Conservation (phyloP, 1,140 invertebrate species). For the Pseudomyrmex sp. region DNA sequence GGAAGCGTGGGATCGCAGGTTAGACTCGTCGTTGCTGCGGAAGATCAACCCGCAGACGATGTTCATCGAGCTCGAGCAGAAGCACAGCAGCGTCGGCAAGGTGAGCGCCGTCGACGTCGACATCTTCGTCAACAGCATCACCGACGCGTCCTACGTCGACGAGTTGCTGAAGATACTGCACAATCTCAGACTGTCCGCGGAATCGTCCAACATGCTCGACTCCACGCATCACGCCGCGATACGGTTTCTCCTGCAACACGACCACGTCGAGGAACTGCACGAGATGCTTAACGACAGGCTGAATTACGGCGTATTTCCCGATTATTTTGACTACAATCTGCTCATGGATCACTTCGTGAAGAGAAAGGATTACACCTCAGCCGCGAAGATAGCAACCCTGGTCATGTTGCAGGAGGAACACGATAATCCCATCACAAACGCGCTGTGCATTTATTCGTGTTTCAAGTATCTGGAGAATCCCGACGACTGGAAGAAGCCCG, state of each 20-base stretch:
- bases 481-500: conserved; percentile 84
- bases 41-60: conserved; percentile 88
- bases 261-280: conserved; percentile 88
- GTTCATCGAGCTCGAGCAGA: conserved; percentile 88
- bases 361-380: conserved; percentile 88
- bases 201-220: conserved; percentile 89
- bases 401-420: conserved; percentile 96
- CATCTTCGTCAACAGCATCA: conserved; percentile 89
- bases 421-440: conserved; percentile 89
- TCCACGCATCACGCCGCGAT: conserved; percentile 94
- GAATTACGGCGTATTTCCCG: conserved; percentile 96
- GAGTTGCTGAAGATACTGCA: conserved; percentile 90
- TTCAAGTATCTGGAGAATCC: conserved; percentile 90
- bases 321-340: conserved; percentile 91
- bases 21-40: conserved; percentile 87
- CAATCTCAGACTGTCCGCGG: conserved; percentile 89
- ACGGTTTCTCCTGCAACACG: conserved; percentile 88
- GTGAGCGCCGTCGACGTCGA: conserved; percentile 91
- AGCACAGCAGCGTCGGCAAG: conserved; percentile 84
- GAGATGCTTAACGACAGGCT: conserved; percentile 92
- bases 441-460: conserved; percentile 91
- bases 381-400: conserved; percentile 91
- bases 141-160: conserved; percentile 84
- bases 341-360: conserved; percentile 93
- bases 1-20: conserved; percentile 88